Evolutionary conservation across 2,888 invertebrate genomes (phyloP).

Genomic region (Serripes groenlandicus): DNA sequence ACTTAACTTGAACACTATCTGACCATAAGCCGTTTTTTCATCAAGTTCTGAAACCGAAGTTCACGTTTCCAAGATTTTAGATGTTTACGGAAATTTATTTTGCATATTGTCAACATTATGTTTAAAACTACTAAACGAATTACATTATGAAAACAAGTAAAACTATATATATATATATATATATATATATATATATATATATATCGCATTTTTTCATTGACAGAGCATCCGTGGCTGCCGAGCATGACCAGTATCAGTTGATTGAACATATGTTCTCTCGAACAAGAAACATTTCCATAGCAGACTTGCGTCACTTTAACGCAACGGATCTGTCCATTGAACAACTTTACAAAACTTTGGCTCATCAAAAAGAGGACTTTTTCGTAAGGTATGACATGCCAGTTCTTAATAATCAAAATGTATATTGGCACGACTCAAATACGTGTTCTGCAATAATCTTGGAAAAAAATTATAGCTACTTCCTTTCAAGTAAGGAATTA

Average conservation of each 20-base stretch:
- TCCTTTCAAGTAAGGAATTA: not conserved
- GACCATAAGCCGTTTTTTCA: no score
- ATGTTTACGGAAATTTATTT: no score
- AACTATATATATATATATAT: no score
- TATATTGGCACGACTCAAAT: not conserved
- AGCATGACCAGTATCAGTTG: slow-evolving; percentile 65
- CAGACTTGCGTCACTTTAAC: slow-evolving; percentile 30
- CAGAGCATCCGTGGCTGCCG: slow-evolving; percentile 76
- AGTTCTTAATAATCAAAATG: slow-evolving; percentile 63
- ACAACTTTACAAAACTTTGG: slow-evolving; percentile 65
- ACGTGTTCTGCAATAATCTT: not conserved
- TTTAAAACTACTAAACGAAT: no score
- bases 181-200: no score
- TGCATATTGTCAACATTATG: no score
- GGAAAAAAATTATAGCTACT: not conserved
- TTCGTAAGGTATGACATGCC: slow-evolving; percentile 72
- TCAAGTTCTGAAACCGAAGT: no score
- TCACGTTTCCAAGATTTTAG: no score
- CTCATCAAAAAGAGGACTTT: slow-evolving; percentile 78
- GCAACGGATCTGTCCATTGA: slow-evolving; percentile 68
- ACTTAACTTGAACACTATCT: no score
- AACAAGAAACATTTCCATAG: not conserved
- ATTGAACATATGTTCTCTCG: slow-evolving; percentile 72
- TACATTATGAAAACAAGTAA: no score
- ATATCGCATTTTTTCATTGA: no score